Evolutionary conservation across 2,888 invertebrate genomes (phyloP).

Genomic region (Deroplatys truncata): DNA sequence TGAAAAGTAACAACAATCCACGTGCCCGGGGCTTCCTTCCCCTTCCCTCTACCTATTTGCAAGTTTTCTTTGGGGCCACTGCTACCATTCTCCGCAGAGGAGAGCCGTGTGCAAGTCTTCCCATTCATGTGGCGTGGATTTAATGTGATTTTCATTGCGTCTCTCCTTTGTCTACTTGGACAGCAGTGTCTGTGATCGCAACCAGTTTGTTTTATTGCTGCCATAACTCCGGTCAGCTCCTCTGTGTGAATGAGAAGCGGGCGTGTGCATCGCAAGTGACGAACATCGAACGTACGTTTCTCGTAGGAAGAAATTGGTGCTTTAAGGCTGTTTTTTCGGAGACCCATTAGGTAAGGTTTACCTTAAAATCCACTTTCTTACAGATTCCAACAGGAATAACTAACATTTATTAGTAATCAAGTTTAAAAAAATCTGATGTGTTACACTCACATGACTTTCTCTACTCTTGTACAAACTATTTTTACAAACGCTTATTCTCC

Average conservation of each 20-base stretch:
- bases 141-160: neutral
- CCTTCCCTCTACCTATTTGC: neutral
- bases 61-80: neutral
- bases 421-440: too few species aligned
- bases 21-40: conserved; percentile 7
- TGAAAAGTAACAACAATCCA: neutral
- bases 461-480: too few species aligned
- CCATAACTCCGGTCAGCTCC: neutral
- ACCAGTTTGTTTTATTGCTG: neutral
- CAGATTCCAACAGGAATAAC: too few species aligned
- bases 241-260: neutral
- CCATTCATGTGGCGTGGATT: neutral
- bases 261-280: neutral
- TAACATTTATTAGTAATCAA: too few species aligned
- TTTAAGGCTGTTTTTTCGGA: too few species aligned
- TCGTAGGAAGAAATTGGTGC: too few species aligned
- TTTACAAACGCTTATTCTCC: too few species aligned
- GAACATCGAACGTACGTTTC: neutral
- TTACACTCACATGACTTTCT: too few species aligned
- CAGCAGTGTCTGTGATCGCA: neutral
- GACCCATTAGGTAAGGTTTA: too few species aligned
- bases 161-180: neutral
- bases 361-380: too few species aligned
- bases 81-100: neutral
- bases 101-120: neutral